Percentiles rank a stretch among this genome's conserved stretches.
Conservation (phyloP, 2,113 vertebrate genomes). For the Aldabrachelys gigantea region DNA sequence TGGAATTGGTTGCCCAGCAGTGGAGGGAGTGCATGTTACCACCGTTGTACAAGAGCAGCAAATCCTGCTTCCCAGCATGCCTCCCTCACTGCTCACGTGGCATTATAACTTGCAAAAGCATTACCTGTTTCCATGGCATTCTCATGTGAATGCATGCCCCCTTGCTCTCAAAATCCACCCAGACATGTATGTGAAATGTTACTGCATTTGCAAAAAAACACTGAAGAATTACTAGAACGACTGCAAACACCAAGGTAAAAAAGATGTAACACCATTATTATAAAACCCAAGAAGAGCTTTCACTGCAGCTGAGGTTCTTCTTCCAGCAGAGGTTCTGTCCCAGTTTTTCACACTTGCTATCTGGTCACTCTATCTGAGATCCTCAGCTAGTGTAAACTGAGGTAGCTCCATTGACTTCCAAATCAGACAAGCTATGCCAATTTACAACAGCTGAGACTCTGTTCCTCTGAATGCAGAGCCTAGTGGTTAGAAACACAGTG, state of each 20-base stretch:
- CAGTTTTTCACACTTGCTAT: too few species aligned
- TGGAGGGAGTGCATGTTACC: not conserved
- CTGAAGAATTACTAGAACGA: not conserved
- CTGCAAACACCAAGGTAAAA: rapidly evolving
- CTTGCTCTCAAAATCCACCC: rapidly evolving
- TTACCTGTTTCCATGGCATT: not conserved
- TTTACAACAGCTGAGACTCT: not conserved
- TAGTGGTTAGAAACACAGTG: slow-evolving; percentile 4
- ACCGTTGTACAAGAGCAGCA: not conserved
- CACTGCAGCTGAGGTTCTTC: not conserved
- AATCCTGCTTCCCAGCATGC: not conserved
- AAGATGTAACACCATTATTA: not conserved
- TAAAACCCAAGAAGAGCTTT: not conserved
- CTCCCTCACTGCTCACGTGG: rapidly evolving
- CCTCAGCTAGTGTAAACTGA: slow-evolving; percentile 1
- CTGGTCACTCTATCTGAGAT: not conserved
- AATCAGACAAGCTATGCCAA: slow-evolving; percentile 19
- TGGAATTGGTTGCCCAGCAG: rapidly evolving
- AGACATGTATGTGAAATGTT: rapidly evolving
- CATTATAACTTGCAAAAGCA: not conserved
- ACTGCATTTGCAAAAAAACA: not conserved
- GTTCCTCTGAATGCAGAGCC: not conserved
- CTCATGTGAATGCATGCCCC: too few species aligned
- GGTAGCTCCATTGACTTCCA: not conserved
- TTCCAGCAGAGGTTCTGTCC: not conserved